Percentiles rank a stretch among this genome's conserved stretches.
Evolutionary conservation across 2,113 vertebrate genomes (phyloP).

Genomic region (Rissa tridactyla): DNA sequence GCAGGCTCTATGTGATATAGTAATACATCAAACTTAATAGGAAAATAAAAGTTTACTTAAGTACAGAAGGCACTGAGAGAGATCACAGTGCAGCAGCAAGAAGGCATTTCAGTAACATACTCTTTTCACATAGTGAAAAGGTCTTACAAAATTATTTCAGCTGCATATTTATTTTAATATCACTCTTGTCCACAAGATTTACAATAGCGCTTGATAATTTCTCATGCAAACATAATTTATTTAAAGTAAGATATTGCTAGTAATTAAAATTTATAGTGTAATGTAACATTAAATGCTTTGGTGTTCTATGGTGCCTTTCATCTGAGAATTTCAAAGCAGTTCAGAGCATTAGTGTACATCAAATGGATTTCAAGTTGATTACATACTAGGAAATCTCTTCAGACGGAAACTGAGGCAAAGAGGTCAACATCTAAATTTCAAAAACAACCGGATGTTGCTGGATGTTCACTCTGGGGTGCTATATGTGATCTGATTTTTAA

Average conservation of each 20-base stretch:
- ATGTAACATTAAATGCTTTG: constrained; percentile 9
- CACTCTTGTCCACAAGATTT: constrained; percentile 26
- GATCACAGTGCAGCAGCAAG: not conserved
- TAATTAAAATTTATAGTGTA: constrained; percentile 47
- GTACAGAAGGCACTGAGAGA: not conserved
- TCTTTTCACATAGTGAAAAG: not conserved
- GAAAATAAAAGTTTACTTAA: constrained; percentile 40
- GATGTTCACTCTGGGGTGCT: not conserved
- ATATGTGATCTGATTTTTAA: not conserved
- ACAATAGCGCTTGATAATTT: constrained; percentile 14
- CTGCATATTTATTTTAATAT: constrained; percentile 35
- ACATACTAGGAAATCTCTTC: not conserved
- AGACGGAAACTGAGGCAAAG: constrained; percentile 18
- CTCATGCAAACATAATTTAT: constrained; percentile 30
- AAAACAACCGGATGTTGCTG: not conserved
- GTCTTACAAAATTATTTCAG: constrained; percentile 26
- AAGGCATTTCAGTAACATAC: not conserved
- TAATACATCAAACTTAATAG: constrained; percentile 14
- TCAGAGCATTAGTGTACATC: not conserved
- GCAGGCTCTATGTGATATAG: not conserved
- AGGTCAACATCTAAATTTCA: not conserved
- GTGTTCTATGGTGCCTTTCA: constrained; percentile 26
- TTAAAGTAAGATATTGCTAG: constrained; percentile 13
- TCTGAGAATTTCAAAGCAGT: constrained; percentile 48
- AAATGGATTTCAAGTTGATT: constrained; percentile 4